Percentiles rank a stretch among this genome's conserved stretches.
These are phyloP conservation scores for Brachionus koreanus DNA, from an alignment of 1,140 invertebrate genomes.

Conservation along the genomic window DNA sequence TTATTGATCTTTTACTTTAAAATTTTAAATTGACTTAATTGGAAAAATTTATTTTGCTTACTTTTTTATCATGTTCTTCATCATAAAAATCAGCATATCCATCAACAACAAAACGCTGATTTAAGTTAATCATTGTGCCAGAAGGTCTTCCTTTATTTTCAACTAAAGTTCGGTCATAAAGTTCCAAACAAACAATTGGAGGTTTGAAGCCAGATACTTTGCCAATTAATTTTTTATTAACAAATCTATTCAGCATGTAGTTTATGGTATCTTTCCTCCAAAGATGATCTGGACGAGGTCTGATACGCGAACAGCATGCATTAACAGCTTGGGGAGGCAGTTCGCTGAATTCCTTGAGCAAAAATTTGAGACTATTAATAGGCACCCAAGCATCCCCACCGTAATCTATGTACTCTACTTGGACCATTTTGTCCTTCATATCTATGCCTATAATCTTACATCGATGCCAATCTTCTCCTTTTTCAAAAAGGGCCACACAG, in stretches of 20 bases:
- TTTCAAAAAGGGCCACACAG: constrained; percentile 12
- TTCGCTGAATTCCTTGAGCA: background rate
- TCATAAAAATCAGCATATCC: constrained; percentile 9
- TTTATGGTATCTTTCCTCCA: constrained; percentile 36
- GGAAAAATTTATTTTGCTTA: background rate
- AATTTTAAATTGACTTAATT: background rate
- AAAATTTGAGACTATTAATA: constrained; percentile 28
- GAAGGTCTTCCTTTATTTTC: background rate
- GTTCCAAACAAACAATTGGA: background rate
- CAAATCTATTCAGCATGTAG: constrained; percentile 21
- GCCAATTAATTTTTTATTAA: background rate
- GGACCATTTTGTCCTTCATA: background rate
- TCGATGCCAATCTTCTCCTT: constrained; percentile 30
- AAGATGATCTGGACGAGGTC: background rate
- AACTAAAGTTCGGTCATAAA: background rate
- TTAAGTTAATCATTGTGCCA: constrained; percentile 8
- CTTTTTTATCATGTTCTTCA: background rate
- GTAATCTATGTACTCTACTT: constrained; percentile 28
- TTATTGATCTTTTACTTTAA: background rate
- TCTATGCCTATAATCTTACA: background rate
- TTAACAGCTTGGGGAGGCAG: constrained; percentile 10
- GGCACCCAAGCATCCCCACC: constrained; percentile 5
- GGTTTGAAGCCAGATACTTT: background rate
- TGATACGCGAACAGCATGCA: background rate
- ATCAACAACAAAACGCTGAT: background rate